These are phyloP conservation scores for Cetoscarus ocellatus DNA, from an alignment of 2,797 vertebrate species.

Conservation along the genomic window DNA sequence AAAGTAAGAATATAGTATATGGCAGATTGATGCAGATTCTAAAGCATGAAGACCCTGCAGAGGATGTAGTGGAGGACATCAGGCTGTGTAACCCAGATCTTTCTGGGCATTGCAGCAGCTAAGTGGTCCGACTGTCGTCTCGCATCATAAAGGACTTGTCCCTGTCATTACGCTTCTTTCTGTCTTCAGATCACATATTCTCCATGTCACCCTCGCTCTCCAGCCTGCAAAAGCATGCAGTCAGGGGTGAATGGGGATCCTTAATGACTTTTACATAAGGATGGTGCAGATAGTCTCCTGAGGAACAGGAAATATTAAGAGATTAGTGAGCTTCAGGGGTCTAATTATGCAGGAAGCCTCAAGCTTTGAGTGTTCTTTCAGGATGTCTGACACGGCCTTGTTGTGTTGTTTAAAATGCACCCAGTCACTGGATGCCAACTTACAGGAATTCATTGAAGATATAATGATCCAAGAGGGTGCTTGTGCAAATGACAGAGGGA, in stretches of 20 bases:
- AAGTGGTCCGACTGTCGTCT: slow-evolving; percentile 70
- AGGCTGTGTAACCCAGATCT: slow-evolving; percentile 47
- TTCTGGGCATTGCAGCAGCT: slow-evolving; percentile 42
- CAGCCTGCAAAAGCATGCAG: slow-evolving; percentile 9
- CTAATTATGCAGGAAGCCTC: neutral
- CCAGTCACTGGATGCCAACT: too few relatives aligned
- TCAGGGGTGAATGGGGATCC: neutral
- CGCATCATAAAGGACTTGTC: slow-evolving; percentile 50
- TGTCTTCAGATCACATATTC: slow-evolving; percentile 35
- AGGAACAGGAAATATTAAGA: neutral
- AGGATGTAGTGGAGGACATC: slow-evolving; percentile 45
- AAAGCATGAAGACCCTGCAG: slow-evolving; percentile 38
- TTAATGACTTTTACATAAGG: slow-evolving; percentile 10
- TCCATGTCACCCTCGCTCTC: slow-evolving; percentile 23
- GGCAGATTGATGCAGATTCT: slow-evolving; percentile 32
- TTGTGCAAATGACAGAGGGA: too few relatives aligned
- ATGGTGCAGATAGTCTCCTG: neutral
- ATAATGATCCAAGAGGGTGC: too few relatives aligned
- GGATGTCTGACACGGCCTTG: too few relatives aligned
- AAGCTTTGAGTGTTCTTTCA: too few relatives aligned
- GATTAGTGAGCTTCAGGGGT: neutral
- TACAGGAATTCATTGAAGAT: too few relatives aligned
- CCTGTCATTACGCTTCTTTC: slow-evolving; percentile 34
- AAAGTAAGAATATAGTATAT: neutral
- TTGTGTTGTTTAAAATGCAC: too few relatives aligned